Evolutionary conservation across 2,888 invertebrate species (phyloP).

Genomic region (Limnephilus marmoratus): DNA sequence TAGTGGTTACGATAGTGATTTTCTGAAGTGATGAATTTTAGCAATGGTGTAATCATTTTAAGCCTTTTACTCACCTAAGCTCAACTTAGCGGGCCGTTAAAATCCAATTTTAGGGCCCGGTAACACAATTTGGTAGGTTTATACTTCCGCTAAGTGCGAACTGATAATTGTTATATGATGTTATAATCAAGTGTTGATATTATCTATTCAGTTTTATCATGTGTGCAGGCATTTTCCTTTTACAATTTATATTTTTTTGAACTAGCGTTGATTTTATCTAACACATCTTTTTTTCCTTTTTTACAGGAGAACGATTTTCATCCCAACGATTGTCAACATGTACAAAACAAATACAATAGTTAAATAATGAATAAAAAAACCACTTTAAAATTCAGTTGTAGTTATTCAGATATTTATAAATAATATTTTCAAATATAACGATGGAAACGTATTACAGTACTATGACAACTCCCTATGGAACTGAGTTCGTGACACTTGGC

Average conservation of each 20-base stretch:
- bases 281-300: neutral
- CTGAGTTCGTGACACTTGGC: constrained; percentile 35
- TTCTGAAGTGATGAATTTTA: neutral
- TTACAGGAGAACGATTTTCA: neutral
- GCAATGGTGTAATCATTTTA: neutral
- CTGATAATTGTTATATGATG: neutral
- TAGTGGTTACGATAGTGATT: neutral
- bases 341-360: too few relatives aligned
- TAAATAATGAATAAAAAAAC: neutral
- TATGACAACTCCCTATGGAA: constrained; percentile 12
- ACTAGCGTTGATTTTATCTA: neutral
- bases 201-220: neutral
- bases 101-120: too few relatives aligned
- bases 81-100: too few relatives aligned
- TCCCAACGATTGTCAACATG: neutral
- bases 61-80: neutral
- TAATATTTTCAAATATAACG: neutral
- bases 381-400: neutral
- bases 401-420: neutral
- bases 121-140: neutral
- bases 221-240: too few relatives aligned
- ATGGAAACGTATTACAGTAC: constrained; percentile 28
- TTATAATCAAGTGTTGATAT: neutral
- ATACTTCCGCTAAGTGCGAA: neutral
- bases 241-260: neutral